Evolutionary conservation across 37 sponge, comb jelly and placozoan species (phyloP).

Genomic region (Tethya wilhelma): DNA sequence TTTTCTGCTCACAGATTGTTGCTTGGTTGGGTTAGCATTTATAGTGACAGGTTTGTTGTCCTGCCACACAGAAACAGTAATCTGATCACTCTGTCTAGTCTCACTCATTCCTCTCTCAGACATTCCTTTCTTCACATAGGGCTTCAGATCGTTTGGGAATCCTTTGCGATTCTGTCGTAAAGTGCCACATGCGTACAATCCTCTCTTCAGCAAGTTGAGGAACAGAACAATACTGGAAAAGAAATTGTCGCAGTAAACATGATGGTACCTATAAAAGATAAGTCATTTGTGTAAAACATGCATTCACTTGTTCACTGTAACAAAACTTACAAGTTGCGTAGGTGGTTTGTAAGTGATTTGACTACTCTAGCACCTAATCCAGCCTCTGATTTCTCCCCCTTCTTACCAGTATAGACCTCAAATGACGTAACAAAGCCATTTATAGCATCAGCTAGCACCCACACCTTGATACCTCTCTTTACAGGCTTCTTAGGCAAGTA

Average conservation of each 20-base stretch:
- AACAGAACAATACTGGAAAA: conserved; percentile 17
- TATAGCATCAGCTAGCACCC: conserved; percentile 17
- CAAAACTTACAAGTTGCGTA: no score
- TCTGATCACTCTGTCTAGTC: background rate
- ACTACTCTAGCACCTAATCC: conserved; percentile 35
- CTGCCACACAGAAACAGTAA: conserved; percentile 20
- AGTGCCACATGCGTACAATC: conserved; percentile 30
- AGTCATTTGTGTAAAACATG: no score
- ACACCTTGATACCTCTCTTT: conserved; percentile 57
- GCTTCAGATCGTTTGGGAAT: conserved; percentile 29
- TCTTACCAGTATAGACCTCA: conserved; percentile 39
- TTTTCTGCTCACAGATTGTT: no score
- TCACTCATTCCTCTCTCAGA: background rate
- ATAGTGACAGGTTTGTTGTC: conserved; percentile 27
- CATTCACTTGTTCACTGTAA: no score
- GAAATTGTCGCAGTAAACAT: conserved; percentile 40
- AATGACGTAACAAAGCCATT: conserved; percentile 28
- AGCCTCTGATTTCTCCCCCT: conserved; percentile 1
- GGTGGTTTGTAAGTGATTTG: conserved; percentile 7
- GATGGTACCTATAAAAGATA: conserved; percentile 5
- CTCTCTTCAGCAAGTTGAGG: background rate
- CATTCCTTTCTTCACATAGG: background rate
- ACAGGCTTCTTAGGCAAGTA: conserved; percentile 58
- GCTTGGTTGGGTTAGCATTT: conserved; percentile 9
- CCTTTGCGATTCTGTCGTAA: conserved; percentile 17